Percentiles rank a stretch among this genome's conserved stretches.
These are phyloP conservation scores for Drosophila nasuta DNA, from an alignment of 1,140 invertebrate genomes.

Conservation along the genomic window DNA sequence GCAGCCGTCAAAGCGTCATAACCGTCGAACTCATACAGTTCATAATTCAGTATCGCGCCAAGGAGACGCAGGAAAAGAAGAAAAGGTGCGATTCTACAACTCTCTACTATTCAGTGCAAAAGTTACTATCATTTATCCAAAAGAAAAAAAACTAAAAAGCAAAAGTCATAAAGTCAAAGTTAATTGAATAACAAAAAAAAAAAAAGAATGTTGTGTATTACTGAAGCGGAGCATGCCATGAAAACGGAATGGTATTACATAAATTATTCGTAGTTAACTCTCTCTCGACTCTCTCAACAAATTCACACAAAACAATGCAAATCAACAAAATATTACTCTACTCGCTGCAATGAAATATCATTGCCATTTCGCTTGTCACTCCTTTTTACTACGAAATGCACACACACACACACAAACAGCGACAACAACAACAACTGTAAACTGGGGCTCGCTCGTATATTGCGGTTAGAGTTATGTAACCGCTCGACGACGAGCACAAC, in stretches of 20 bases:
- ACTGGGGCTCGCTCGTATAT: constrained; percentile 9
- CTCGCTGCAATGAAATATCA: constrained; percentile 13
- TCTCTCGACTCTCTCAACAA: neutral
- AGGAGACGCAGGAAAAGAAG: constrained; percentile 83
- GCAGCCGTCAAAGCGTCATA: constrained; percentile 81
- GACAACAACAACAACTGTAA: no score
- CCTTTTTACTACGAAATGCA: constrained; percentile 1
- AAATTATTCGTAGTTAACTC: constrained; percentile 35
- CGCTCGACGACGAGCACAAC: constrained; percentile 8
- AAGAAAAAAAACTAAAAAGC: neutral
- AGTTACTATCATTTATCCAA: no score
- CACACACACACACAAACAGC: neutral
- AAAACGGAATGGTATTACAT: constrained; percentile 73
- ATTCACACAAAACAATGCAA: neutral
- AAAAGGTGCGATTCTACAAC: constrained; percentile 73
- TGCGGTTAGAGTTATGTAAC: constrained; percentile 34
- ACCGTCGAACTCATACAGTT: constrained; percentile 84
- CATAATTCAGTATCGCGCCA: constrained; percentile 84
- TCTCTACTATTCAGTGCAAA: constrained; percentile 12
- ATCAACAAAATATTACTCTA: neutral
- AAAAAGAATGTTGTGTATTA: constrained; percentile 61
- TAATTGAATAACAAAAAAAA: neutral
- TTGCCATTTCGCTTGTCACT: constrained; percentile 17
- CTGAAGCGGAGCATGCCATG: constrained; percentile 73
- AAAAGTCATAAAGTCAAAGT: neutral